Evolutionary conservation across 1,140 invertebrate species (phyloP), one percentile per base, ranked within the genome.

Genomic region (Drosophila orosa): DNA sequence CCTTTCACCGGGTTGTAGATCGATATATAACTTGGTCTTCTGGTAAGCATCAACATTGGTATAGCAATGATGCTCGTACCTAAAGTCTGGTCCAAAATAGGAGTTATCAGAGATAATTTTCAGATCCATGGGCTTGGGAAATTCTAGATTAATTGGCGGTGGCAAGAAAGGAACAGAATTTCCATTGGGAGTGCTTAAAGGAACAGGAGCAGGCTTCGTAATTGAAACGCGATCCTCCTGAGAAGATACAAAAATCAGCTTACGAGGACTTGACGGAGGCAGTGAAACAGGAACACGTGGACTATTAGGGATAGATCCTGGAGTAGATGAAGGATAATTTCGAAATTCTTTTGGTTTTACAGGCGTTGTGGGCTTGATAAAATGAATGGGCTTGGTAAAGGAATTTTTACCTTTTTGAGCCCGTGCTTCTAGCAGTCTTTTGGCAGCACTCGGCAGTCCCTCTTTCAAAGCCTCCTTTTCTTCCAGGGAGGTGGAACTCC

Each of bases 31-130:
- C 7, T 35, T 52, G 2, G 50, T 35, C 29, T 24, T 52, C 19
- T 35, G 7, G 13, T 52, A 52, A n/a, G 50, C 29, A 9, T 22
- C 1, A 22, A 52, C 19, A 22, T 52, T 52, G 17, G 50, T 52
- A 15, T 52, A 52, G 19, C 50, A 52, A 5, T 52, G 50, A n/a
- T 52, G 50, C 50, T 52, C 50, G 50, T 52, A 52, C 13, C 19
- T 52, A 22, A 33, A 52, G 13, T 52, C 29, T 2, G 31, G 29
- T 2, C 31, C 29, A 33, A 52, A 52, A 15, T 52, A 52, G 1
- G 19, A 10, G 13, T 17, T 29, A 12, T n/a, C 9, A 12, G 15
- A 17, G 25, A 35, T 33, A 7, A 5, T 7, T 8, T 17, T 31
- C 13, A 19, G 6, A 19, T 45, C 22, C 22, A 5, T 45, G 3